These are phyloP conservation scores for Ctenicera cuprea DNA, from an alignment of 2,888 invertebrate species.

Conservation along the genomic window DNA sequence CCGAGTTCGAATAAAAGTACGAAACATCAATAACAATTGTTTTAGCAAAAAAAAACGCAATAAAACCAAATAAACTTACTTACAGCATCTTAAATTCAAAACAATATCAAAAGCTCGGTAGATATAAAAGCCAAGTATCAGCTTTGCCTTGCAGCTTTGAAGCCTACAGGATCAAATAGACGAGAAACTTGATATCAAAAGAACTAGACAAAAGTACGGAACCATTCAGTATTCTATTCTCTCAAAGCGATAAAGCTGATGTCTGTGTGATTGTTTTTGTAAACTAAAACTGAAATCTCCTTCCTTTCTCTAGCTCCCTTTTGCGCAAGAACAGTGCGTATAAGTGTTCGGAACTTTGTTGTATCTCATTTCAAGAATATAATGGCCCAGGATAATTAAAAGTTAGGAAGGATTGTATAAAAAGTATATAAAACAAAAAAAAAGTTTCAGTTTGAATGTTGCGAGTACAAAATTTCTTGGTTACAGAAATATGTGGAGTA, in stretches of 20 bases:
- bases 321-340: neutral
- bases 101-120: neutral
- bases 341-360: constrained; percentile 7
- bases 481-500: constrained; percentile 37
- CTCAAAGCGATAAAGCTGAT: constrained; percentile 19
- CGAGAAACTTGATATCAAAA: constrained; percentile 14
- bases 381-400: neutral
- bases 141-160: neutral
- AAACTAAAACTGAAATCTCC: constrained; percentile 19
- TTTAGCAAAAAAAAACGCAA: too few relatives aligned
- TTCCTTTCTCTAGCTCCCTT: neutral
- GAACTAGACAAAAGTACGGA: constrained; percentile 6
- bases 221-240: constrained; percentile 14
- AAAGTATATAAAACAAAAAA: neutral
- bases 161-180: constrained; percentile 14
- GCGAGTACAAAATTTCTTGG: neutral
- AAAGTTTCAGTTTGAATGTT: neutral
- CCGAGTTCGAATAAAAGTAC: too few relatives aligned
- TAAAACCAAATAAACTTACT: too few relatives aligned
- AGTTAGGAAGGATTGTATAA: neutral
- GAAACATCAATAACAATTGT: too few relatives aligned
- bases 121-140: neutral
- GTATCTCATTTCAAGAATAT: neutral
- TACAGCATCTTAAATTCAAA: neutral
- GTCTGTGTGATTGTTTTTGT: constrained; percentile 19